phyloP scores from a whole-genome alignment of 1,140 invertebrate genomes.

The Paramacrobiotus metropolitanus region DNA sequence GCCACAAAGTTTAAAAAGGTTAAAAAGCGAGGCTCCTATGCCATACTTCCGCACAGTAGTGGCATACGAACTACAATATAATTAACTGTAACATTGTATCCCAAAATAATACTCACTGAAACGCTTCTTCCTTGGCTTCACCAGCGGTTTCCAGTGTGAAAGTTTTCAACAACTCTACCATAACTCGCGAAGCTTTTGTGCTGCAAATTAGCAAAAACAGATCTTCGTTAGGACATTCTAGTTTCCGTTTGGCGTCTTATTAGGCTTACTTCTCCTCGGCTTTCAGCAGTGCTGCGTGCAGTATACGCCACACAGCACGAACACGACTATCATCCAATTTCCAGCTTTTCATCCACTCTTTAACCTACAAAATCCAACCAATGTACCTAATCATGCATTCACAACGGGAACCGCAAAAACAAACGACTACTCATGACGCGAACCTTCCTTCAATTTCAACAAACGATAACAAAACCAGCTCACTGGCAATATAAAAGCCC shows the following conservation, averaged over 20 bases:
- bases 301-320: neutral
- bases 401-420: too few relatives aligned
- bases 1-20: too few relatives aligned
- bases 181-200: neutral
- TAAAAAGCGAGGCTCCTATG: too few relatives aligned
- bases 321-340: neutral
- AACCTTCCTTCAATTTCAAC: too few relatives aligned
- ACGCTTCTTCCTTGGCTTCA: slow-evolving; percentile 1
- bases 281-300: neutral
- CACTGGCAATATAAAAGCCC: too few relatives aligned
- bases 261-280: neutral
- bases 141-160: neutral
- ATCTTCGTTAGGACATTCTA: neutral
- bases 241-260: too few relatives aligned
- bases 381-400: too few relatives aligned
- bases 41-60: too few relatives aligned
- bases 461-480: too few relatives aligned
- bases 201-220: neutral
- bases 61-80: too few relatives aligned
- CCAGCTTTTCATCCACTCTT: neutral
- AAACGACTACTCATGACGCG: too few relatives aligned
- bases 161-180: slow-evolving; percentile 3
- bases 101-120: neutral
- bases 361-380: neutral
- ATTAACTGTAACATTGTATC: too few relatives aligned